Conservation (phyloP, 2,888 invertebrate species). For the Agrilus mali region DNA sequence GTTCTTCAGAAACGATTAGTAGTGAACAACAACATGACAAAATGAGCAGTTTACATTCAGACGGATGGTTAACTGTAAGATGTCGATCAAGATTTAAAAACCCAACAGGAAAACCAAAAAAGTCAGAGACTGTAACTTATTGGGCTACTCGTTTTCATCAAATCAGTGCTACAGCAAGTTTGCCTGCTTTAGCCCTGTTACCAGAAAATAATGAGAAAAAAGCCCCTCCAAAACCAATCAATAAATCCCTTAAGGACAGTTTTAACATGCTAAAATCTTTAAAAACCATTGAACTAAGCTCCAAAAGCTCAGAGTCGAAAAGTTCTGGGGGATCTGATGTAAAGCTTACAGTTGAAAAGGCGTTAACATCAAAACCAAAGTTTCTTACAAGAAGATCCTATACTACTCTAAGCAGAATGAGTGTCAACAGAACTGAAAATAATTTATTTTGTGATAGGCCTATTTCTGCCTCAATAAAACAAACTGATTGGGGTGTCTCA, state of each 20-base stretch:
- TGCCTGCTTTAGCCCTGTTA: constrained; percentile 55
- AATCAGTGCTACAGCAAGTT: constrained; percentile 70
- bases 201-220: constrained; percentile 24
- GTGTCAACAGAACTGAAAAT: constrained; percentile 14
- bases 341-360: constrained; percentile 1
- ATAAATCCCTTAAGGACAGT: constrained; percentile 26
- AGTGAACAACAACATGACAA: constrained; percentile 36
- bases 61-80: constrained; percentile 87
- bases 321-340: too few relatives aligned
- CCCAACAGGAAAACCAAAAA: constrained; percentile 33
- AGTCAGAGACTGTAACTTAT: constrained; percentile 33
- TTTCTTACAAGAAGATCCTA: constrained; percentile 25
- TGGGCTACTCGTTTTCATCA: constrained; percentile 70
- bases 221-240: constrained; percentile 3
- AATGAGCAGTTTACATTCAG: constrained; percentile 27
- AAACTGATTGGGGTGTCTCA: background rate
- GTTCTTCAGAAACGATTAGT: constrained; percentile 45
- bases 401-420: constrained; percentile 27
- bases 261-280: constrained; percentile 27
- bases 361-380: constrained; percentile 8
- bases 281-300: constrained; percentile 1
- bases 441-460: constrained; percentile 18
- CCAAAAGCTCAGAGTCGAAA: too few relatives aligned
- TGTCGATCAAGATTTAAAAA: constrained; percentile 49
- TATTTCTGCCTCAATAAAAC: constrained; percentile 7